Conservation (phyloP, 2,797 vertebrate species). For the Pseudocheirus occidentalis region DNA sequence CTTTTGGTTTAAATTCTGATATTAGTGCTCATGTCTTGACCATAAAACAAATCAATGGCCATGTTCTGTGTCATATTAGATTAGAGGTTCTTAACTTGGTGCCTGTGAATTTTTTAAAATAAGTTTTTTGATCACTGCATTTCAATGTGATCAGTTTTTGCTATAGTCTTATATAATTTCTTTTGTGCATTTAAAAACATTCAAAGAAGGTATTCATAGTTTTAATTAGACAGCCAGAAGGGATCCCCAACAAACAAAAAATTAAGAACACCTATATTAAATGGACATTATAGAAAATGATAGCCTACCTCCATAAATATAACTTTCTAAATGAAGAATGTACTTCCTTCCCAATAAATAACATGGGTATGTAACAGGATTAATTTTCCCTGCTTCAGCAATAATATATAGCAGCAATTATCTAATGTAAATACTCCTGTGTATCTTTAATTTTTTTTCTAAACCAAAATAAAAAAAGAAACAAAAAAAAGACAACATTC, state of each 20-base stretch:
- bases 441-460: not conserved
- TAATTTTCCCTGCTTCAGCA: not conserved
- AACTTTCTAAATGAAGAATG: not conserved
- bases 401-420: not conserved
- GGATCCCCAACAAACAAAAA: not conserved
- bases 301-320: not conserved
- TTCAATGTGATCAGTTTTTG: not conserved
- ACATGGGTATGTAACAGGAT: not conserved
- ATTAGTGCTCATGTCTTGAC: not conserved
- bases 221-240: not conserved
- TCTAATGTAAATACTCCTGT: not conserved
- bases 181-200: not conserved
- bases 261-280: not conserved
- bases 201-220: not conserved
- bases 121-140: not conserved
- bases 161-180: not conserved
- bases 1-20: not conserved
- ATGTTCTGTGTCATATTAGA: not conserved
- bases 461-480: not conserved
- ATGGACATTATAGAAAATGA: not conserved
- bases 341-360: not conserved
- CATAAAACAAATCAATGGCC: not conserved
- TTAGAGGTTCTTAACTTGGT: not conserved
- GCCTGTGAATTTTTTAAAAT: not conserved
- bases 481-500: not conserved